phyloP scores from a whole-genome alignment of 2,888 invertebrate species.

The Phragmatobia fuliginosa region DNA sequence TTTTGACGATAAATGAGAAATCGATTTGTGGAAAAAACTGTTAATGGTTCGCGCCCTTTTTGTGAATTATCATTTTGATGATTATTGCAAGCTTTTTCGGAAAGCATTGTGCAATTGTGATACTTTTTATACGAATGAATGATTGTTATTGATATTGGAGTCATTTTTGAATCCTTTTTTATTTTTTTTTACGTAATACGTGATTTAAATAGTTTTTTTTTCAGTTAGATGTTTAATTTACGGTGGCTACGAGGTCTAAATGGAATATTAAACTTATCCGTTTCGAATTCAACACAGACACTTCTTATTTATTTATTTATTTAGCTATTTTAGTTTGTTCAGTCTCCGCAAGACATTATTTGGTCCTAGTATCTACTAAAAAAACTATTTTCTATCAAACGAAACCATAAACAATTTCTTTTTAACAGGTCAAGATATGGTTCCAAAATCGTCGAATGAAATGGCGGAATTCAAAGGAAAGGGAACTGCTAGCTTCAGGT shows the following conservation, averaged over 20 bases:
- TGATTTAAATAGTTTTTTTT: neutral
- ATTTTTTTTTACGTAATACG: neutral
- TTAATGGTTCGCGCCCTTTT: conserved; percentile 46
- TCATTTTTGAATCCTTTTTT: conserved; percentile 6
- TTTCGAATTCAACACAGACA: too few species aligned
- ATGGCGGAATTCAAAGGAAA: conserved; percentile 99
- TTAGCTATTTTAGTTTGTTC: too few species aligned
- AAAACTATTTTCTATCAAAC: neutral
- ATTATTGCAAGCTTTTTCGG: conserved; percentile 40
- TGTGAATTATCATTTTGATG: conserved; percentile 42
- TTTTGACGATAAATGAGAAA: conserved; percentile 48
- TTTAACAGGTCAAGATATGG: conserved; percentile 88
- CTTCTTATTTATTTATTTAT: too few species aligned
- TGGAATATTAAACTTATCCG: too few species aligned
- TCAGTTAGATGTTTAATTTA: neutral
- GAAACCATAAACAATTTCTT: neutral
- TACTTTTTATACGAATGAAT: conserved; percentile 26
- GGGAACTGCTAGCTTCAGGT: conserved; percentile 96
- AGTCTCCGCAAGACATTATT: too few species aligned
- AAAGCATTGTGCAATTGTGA: conserved; percentile 16
- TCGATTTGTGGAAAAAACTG: conserved; percentile 41
- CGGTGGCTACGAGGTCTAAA: neutral
- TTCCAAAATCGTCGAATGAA: conserved; percentile 99
- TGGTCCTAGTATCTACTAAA: too few species aligned
- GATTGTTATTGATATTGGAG: conserved; percentile 22